These are phyloP conservation scores for Papilio aristodemus DNA, from an alignment of 1,140 invertebrate genomes.

Conservation along the genomic window DNA sequence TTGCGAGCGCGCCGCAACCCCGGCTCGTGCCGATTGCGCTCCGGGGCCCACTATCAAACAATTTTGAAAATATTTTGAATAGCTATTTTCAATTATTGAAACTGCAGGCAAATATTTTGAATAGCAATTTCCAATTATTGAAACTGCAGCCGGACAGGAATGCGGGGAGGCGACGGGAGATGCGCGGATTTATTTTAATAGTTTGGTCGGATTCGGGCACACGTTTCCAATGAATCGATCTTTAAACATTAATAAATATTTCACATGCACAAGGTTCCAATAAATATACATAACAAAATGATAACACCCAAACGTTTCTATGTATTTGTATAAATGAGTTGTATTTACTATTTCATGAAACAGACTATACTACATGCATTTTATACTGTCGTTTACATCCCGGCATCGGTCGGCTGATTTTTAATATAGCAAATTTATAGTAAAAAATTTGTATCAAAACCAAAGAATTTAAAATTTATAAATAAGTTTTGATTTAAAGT, in stretches of 20 bases:
- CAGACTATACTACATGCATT: no score
- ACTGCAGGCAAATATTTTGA: constrained; percentile 54
- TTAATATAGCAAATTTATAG: no score
- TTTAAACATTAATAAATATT: constrained; percentile 16
- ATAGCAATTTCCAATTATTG: constrained; percentile 79
- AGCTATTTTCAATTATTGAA: constrained; percentile 78
- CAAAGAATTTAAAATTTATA: neutral
- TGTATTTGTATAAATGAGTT: neutral
- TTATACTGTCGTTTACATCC: no score
- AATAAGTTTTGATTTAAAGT: neutral
- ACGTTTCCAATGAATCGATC: neutral
- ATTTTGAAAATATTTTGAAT: constrained; percentile 80
- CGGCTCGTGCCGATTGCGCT: constrained; percentile 50
- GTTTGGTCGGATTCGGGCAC: constrained; percentile 33
- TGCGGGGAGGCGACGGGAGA: constrained; percentile 57
- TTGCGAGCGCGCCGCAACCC: constrained; percentile 57
- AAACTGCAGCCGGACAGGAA: constrained; percentile 70
- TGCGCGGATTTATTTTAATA: constrained; percentile 54
- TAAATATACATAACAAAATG: constrained; percentile 10
- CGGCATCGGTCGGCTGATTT: no score
- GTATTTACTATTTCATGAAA: no score
- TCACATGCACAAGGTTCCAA: neutral
- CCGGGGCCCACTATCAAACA: constrained; percentile 71
- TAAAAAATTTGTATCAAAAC: no score
- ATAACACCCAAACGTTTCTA: neutral